Evolutionary conservation across 2,113 vertebrate genomes (phyloP).

Genomic region (Chlamydotis undulata): DNA sequence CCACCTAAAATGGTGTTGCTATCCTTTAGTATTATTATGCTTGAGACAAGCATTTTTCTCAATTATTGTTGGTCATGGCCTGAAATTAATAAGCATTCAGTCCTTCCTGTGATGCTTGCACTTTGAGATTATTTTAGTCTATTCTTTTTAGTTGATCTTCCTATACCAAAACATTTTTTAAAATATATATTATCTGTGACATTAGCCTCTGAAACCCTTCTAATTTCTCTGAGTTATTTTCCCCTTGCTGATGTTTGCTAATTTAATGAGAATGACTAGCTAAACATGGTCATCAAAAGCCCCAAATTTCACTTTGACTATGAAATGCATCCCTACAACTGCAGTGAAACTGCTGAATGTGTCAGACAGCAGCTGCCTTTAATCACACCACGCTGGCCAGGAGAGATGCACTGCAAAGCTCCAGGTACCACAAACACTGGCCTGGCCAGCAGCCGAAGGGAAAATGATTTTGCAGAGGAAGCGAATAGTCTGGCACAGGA

Average conservation of each 20-base stretch:
- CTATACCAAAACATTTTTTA: conserved; percentile 35
- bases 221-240: not conserved
- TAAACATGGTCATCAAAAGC: not conserved
- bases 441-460: not conserved
- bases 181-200: not conserved
- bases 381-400: conserved; percentile 21
- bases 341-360: not conserved
- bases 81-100: conserved; percentile 56
- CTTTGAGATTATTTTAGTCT: conserved; percentile 29
- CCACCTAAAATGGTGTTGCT: conserved; percentile 47
- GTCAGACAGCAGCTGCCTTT: conserved; percentile 11
- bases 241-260: not conserved
- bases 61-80: conserved; percentile 54
- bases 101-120: conserved; percentile 16
- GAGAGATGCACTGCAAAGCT: conserved; percentile 41
- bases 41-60: conserved; percentile 39
- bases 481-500: not conserved
- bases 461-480: not conserved
- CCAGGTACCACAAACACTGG: not conserved
- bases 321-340: not conserved
- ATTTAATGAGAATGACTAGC: conserved; percentile 49
- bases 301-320: conserved; percentile 38
- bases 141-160: conserved; percentile 60
- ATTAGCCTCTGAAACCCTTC: not conserved
- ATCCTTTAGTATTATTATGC: conserved; percentile 35